Evolutionary conservation across 2,888 invertebrate genomes (phyloP), one percentile per base, ranked within the genome.

Genomic region (Heliconius cydno): DNA sequence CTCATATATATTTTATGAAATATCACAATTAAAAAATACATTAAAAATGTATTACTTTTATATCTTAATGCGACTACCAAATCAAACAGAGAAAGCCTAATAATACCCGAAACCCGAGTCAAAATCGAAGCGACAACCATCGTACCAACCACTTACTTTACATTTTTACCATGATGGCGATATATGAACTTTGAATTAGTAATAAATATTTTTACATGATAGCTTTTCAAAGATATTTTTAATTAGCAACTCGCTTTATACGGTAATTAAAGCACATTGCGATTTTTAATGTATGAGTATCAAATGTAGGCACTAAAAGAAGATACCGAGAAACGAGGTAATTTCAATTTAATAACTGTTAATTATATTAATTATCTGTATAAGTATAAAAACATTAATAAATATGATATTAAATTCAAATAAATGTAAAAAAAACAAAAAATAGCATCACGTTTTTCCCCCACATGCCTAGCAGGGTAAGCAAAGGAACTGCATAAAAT

Each of bases 161-260:
- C 1, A 52, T 52, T 22, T 52, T 52, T 3, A 52, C 52, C 22
- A 52, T 9, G 52, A 52, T 9, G 22, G 9, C 0, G 7, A 52
- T 52, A 34, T 34, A 34, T 7, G 34, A 34, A 34, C 34, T 34
- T 34, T 34, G 34, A 34, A 73, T 73, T 73, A 73, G 73, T 73
- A 73, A 73, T 66, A 66, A 65, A 77, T 60, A 70, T 25, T 57
- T 70, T 70, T 70, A 60, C 38, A 41, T 57, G 25, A 38, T 28
- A 9, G 22, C 19, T 60, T 28, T 28, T 70, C 70, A 77, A 70
- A 28, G 70, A 77, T 68, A 67, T 57, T 76, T 68, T 70, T 77
- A 77, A 70, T 63, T 70, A 70, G 60, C n/a, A 22, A 30, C 15
- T 13, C 25, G 76, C 28, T 71, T 71, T 70, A 73, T 73, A 60